A percentile compares a stretch with the other conserved stretches of the same genome.
These are phyloP conservation scores for Diarsia dahlii DNA, from an alignment of 2,888 invertebrate genomes.

Conservation along the genomic window DNA sequence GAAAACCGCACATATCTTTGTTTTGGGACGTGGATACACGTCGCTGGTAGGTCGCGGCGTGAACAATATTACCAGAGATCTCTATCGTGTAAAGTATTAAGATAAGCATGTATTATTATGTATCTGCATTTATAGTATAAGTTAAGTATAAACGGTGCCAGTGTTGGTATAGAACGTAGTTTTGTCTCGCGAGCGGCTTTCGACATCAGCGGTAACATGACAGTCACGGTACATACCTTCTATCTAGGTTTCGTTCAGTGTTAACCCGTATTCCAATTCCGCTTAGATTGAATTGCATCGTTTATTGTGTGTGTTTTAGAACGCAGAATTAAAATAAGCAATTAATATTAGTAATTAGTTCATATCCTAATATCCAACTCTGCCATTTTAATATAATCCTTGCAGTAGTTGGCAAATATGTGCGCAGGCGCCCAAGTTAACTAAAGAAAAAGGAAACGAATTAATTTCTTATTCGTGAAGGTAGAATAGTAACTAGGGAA, in stretches of 20 bases:
- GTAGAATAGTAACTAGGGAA: neutral
- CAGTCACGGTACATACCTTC: neutral
- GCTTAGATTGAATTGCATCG: neutral
- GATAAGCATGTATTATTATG: conserved; percentile 59
- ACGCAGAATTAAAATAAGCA: conserved; percentile 2
- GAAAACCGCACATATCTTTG: conserved; percentile 45
- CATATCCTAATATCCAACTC: neutral
- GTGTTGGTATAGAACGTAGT: conserved; percentile 56
- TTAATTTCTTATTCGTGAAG: neutral
- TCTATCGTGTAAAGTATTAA: conserved; percentile 65
- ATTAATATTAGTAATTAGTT: neutral
- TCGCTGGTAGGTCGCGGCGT: conserved; percentile 32
- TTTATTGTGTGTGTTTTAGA: neutral
- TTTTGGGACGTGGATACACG: conserved; percentile 32
- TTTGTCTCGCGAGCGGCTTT: conserved; percentile 56
- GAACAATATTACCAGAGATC: conserved; percentile 66
- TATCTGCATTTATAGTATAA: conserved; percentile 67
- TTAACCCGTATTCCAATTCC: neutral
- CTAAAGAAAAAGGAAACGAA: neutral
- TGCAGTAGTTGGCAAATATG: neutral
- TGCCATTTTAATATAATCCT: neutral
- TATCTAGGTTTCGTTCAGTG: neutral
- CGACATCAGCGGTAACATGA: neutral
- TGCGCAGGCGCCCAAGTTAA: neutral
- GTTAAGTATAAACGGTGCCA: conserved; percentile 57